Conservation (phyloP, 2,888 invertebrate species). For the Xanthostigma xanthostigma region DNA sequence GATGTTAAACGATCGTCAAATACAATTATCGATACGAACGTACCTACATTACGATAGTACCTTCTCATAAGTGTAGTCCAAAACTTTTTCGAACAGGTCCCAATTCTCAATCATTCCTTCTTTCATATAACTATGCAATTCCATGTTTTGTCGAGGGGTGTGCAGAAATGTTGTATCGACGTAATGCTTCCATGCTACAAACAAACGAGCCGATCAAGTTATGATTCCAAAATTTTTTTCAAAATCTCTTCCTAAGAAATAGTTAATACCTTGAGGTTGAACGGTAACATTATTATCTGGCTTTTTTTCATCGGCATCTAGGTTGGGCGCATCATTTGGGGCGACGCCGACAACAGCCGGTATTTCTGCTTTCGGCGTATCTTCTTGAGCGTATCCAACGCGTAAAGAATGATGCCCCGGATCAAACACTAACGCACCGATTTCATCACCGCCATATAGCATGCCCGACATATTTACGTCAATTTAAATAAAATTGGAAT, state of each 20-base stretch:
- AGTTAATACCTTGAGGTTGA: not conserved
- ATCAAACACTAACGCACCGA: conserved; percentile 96
- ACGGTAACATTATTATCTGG: conserved; percentile 53
- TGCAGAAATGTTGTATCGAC: conserved; percentile 90
- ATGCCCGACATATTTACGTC: conserved; percentile 38
- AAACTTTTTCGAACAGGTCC: conserved; percentile 94
- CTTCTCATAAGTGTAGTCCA: conserved; percentile 88
- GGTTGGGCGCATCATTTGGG: conserved; percentile 49
- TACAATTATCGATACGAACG: not conserved
- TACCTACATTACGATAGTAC: conserved; percentile 20
- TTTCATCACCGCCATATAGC: conserved; percentile 92
- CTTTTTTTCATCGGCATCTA: conserved; percentile 61
- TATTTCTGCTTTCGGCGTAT: conserved; percentile 97
- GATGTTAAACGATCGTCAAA: conserved; percentile 5
- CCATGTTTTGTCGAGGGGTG: conserved; percentile 79
- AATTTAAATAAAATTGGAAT: not conserved
- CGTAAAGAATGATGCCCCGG: conserved; percentile 82
- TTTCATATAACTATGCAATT: conserved; percentile 85
- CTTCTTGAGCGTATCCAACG: conserved; percentile 93
- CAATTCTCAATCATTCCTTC: conserved; percentile 99
- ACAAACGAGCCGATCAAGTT: not conserved
- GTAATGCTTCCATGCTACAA: conserved; percentile 49
- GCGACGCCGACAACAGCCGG: conserved; percentile 83
- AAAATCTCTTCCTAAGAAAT: not conserved
- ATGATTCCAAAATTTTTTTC: not conserved